phyloP scores from a whole-genome alignment of 2,888 invertebrate species.

The Trichacis sp. region DNA sequence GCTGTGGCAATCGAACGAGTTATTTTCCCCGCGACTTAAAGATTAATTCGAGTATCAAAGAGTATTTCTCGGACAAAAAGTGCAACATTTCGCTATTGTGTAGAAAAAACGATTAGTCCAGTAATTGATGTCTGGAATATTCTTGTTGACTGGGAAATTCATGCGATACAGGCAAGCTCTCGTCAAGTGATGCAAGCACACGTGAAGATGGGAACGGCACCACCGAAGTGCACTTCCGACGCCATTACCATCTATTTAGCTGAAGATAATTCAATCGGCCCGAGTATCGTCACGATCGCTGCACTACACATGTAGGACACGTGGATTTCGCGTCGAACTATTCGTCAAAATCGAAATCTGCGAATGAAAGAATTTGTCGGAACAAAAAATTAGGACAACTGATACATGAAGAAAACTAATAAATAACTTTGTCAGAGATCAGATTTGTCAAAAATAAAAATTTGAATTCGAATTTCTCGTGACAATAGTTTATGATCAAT shows the following conservation, averaged over 20 bases:
- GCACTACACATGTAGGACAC: slow-evolving; percentile 4
- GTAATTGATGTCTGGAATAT: no score
- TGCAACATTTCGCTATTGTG: no score
- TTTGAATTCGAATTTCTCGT: no score
- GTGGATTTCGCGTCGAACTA: background rate
- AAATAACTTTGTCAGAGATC: no score
- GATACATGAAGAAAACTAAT: no score
- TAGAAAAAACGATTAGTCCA: no score
- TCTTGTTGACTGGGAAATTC: slow-evolving; percentile 18
- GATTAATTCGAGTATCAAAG: slow-evolving; percentile 23
- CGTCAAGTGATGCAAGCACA: slow-evolving; percentile 1
- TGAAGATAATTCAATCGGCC: slow-evolving; percentile 47
- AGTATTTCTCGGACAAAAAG: background rate
- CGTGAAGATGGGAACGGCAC: slow-evolving; percentile 12
- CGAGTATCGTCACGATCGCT: slow-evolving; percentile 5
- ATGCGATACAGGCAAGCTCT: background rate
- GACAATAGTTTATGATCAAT: no score
- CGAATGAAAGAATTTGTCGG: no score
- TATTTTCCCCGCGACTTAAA: slow-evolving; percentile 49
- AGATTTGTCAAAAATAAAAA: no score
- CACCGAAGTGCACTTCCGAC: slow-evolving; percentile 53
- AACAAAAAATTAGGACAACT: no score
- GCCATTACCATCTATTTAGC: slow-evolving; percentile 53
- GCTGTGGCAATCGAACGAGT: slow-evolving; percentile 54
- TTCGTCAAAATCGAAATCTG: no score